A percentile compares a stretch with the other conserved stretches of the same genome.
Evolutionary conservation across 2,113 vertebrate genomes (phyloP).

Genomic region (Mionectes macconnelli): DNA sequence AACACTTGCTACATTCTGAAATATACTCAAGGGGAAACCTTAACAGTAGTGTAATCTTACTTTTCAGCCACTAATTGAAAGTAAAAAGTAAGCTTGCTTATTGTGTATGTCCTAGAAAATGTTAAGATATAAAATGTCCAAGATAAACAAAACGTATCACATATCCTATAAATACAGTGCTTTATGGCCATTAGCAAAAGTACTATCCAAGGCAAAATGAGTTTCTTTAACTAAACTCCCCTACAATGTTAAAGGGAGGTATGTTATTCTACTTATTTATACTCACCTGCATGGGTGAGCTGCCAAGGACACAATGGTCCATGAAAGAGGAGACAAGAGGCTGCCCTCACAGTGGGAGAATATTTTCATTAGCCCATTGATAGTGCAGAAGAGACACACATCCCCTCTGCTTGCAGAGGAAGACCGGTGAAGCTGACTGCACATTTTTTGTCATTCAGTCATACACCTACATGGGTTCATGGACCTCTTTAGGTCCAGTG

Average conservation of each 20-base stretch:
- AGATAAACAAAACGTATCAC: neutral
- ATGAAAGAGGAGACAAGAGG: neutral
- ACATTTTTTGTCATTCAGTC: neutral
- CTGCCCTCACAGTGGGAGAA: neutral
- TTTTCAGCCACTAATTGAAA: neutral
- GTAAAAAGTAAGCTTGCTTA: neutral
- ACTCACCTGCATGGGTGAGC: neutral
- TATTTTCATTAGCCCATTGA: neutral
- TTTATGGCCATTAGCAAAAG: neutral
- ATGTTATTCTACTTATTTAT: neutral
- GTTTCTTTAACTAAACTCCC: neutral
- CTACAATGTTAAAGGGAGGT: neutral
- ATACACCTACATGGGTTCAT: neutral
- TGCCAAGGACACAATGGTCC: neutral
- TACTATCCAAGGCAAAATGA: neutral
- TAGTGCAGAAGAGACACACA: neutral
- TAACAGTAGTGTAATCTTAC: neutral
- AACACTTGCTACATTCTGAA: neutral
- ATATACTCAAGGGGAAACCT: neutral
- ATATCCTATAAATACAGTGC: neutral
- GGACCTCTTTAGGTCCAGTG: neutral
- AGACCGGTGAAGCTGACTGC: neutral
- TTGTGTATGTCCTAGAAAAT: neutral
- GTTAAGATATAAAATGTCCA: neutral
- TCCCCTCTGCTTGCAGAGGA: neutral